Evolutionary conservation across 1,140 invertebrate genomes (phyloP), one percentile per base, ranked within the genome.

Genomic region (Bombus impatiens): DNA sequence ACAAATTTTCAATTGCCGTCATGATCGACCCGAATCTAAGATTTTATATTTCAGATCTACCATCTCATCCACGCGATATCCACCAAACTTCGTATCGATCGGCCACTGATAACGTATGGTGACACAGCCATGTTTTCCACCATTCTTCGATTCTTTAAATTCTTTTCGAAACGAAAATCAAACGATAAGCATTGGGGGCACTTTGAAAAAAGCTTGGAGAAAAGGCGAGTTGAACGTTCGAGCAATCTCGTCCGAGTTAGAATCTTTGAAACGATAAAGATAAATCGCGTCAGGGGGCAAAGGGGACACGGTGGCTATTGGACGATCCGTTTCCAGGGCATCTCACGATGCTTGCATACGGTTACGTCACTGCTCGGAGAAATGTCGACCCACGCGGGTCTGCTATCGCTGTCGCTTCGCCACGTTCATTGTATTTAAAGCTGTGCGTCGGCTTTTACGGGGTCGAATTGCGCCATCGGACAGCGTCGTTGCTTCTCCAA

Each of bases 401-500:
- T 18, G n/a, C 53, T 44, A 59, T 59, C 68, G 35, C 6, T 59
- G 37, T 13, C 25, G 44, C 12, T n/a, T 53, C 47, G 44, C 28
- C 59, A 9, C 68, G 53, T 75, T 74, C 57, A 22, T 75, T 75
- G n/a, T 65, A 82, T 75, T 47, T 37, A 75, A 75, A 35, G 53
- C n/a, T 13, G 68, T 72, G 10, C 35, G 28, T n/a, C 53, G 35
- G 32, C 1, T 65, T 76, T 82, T 65, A 37, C 42, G 32, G 57
- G 25, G 32, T 44, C n/a, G 81, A 47, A 47, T 28, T 35, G 40
- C 70, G 3, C 32, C 80, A 40, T 28, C 10, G 22, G 22, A 25
- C 35, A 68, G 18, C 28, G n/a, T 82, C 57, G 71, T 82, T 82
- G 62, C 32, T 22, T 6, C 1, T 18, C 9, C 32, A 37, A 76